Base-by-base conservation (phyloP, 2,797 vertebrate genomes). In the Danio albolineatus region DNA sequence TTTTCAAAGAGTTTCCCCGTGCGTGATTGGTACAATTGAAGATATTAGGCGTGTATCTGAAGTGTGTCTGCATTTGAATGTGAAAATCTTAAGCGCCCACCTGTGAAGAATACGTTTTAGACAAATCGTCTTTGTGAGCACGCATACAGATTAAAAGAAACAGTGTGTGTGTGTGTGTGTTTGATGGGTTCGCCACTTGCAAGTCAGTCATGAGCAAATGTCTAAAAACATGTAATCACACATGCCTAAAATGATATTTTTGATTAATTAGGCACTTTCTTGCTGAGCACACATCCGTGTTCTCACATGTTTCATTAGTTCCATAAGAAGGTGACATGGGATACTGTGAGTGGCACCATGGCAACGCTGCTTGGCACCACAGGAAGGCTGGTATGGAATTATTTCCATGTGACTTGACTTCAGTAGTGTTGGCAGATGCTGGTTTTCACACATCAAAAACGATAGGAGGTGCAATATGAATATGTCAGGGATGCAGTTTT, bases 11-110 rank as follows among this genome's bases (percentile, higher is more conserved):
- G 78, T 78, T 82, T 89, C 82, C 75, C 86, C 77, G 80, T 62
- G 85, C 77, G 86, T 83, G 89, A 84, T 84, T 59, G 83, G 73
- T 87, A 90, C 90, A 89, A 88, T 87, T 92, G 83, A 86, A 75
- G 88, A 85, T 79, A 41, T 87, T 90, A 90, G 87, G 90, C 85
- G 85, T 21, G 62, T 81, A 84, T 82, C 81, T 82, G 66, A 85
- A 62, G 41, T 59, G 78, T 84, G 81, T n/a, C 74, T 65, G 76
- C 79, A 84, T 90, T 87, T 81, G 84, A 89, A 84, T 76, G 78
- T 14, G 82, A 81, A 79, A 88, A 86, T 86, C 86, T 77, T 49
- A 51, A 28, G 75, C 73, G 60, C 90, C 91, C 86, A 88, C 79
- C 74, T 73, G 73, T 64, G 60, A 71, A 62, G 76, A 83, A 82